phyloP scores from a whole-genome alignment of 2,797 vertebrate genomes.

The Acanthis flammea region DNA sequence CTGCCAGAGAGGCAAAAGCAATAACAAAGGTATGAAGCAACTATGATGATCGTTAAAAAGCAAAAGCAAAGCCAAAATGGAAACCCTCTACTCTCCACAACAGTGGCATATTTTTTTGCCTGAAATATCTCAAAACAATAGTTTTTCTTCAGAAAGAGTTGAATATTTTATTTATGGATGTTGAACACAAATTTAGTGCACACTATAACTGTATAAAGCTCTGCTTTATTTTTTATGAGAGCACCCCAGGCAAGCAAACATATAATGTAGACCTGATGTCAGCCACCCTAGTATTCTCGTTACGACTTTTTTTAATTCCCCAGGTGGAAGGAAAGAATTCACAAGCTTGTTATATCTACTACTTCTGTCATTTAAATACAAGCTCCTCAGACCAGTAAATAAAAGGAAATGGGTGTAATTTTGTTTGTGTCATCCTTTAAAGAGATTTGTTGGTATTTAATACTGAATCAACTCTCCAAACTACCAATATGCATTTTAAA shows the following conservation, averaged over 20 bases:
- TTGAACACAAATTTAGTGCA: constrained; percentile 46
- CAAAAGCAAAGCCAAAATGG: not conserved
- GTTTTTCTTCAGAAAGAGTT: constrained; percentile 43
- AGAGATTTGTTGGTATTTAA: not conserved
- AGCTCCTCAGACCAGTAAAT: constrained; percentile 10
- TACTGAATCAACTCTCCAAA: not conserved
- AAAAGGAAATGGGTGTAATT: not conserved
- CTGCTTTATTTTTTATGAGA: constrained; percentile 68
- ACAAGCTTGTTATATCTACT: not conserved
- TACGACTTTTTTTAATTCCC: not conserved
- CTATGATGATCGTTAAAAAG: not conserved
- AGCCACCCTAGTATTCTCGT: constrained; percentile 63
- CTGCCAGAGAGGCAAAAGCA: not conserved
- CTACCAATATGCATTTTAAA: constrained; percentile 31
- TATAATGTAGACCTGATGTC: constrained; percentile 55
- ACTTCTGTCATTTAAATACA: constrained; percentile 49
- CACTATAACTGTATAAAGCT: constrained; percentile 47
- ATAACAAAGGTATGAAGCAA: not conserved
- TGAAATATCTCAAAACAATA: constrained; percentile 45
- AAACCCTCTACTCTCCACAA: not conserved
- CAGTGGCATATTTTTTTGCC: not conserved
- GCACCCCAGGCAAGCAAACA: constrained; percentile 57
- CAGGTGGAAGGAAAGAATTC: constrained; percentile 28
- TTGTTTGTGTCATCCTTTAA: constrained; percentile 28
- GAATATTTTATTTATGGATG: constrained; percentile 62